Percentiles rank a stretch among this genome's conserved stretches.
phyloP scores from a whole-genome alignment of 2,113 vertebrate species.

The Salminus brasiliensis region DNA sequence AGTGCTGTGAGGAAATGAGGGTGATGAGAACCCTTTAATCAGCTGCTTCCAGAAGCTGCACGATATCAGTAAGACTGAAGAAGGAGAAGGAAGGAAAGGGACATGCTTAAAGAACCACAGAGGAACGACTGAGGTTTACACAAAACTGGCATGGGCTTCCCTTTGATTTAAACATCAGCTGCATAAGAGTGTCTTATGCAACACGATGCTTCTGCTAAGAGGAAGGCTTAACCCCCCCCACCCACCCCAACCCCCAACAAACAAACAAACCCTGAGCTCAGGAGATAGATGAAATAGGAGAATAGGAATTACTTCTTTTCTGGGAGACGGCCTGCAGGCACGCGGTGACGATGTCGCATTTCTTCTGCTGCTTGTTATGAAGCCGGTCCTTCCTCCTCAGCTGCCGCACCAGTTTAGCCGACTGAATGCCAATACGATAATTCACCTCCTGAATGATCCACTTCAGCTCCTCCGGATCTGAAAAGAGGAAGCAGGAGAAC shows the following conservation, averaged over 20 bases:
- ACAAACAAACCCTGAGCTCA: neutral
- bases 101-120: neutral
- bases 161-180: neutral
- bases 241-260: too few species aligned
- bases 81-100: too few species aligned
- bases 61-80: neutral
- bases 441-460: slow-evolving; percentile 86
- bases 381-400: slow-evolving; percentile 90
- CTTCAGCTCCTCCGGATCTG: slow-evolving; percentile 82
- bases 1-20: neutral
- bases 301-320: slow-evolving; percentile 85
- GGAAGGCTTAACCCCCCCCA: neutral
- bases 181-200: neutral
- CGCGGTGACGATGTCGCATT: slow-evolving; percentile 92
- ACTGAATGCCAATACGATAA: slow-evolving; percentile 85
- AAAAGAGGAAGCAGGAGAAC: neutral
- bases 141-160: neutral
- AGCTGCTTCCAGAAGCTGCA: neutral
- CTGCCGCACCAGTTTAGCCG: slow-evolving; percentile 89
- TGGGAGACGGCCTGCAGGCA: slow-evolving; percentile 94
- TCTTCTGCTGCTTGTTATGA: slow-evolving; percentile 86
- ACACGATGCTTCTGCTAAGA: neutral
- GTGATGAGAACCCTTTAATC: neutral
- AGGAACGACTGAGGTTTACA: neutral
- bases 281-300: neutral